Evolutionary conservation across 2,113 vertebrate genomes (phyloP).

Genomic region (Rousettus leschenaultii): DNA sequence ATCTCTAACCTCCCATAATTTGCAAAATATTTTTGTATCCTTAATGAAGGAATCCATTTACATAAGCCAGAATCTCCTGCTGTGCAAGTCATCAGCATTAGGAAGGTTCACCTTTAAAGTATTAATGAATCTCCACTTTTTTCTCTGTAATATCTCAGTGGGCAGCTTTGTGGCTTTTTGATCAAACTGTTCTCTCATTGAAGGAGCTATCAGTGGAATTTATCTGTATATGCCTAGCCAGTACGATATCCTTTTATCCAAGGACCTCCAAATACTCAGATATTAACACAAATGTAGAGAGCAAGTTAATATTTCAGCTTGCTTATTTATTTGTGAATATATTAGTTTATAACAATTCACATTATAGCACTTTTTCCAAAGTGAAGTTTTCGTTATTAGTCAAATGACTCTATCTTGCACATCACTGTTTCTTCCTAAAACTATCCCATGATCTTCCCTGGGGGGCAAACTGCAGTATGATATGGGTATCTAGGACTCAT

Average conservation of each 20-base stretch:
- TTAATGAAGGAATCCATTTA: constrained; percentile 73
- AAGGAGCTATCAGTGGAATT: not conserved
- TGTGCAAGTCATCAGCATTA: constrained; percentile 37
- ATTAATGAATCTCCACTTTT: constrained; percentile 61
- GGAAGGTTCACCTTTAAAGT: constrained; percentile 69
- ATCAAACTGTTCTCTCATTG: not conserved
- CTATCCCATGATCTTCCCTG: not conserved
- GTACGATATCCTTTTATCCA: not conserved
- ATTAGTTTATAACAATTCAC: not conserved
- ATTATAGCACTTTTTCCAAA: not conserved
- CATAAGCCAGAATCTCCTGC: constrained; percentile 62
- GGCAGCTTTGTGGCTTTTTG: constrained; percentile 43
- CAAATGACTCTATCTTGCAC: not conserved
- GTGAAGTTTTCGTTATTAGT: not conserved
- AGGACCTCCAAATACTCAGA: not conserved
- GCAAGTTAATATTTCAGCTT: not conserved
- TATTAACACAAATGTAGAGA: not conserved
- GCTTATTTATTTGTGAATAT: not conserved
- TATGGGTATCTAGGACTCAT: fast-evolving
- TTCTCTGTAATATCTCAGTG: constrained; percentile 14
- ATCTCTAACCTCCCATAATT: constrained; percentile 62
- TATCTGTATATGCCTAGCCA: not conserved
- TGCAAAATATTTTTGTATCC: constrained; percentile 67
- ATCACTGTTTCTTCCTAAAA: not conserved
- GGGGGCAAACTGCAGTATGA: not conserved